Evolutionary conservation across 2,113 vertebrate species (phyloP).

Genomic region (Acrocephalus arundinaceus): DNA sequence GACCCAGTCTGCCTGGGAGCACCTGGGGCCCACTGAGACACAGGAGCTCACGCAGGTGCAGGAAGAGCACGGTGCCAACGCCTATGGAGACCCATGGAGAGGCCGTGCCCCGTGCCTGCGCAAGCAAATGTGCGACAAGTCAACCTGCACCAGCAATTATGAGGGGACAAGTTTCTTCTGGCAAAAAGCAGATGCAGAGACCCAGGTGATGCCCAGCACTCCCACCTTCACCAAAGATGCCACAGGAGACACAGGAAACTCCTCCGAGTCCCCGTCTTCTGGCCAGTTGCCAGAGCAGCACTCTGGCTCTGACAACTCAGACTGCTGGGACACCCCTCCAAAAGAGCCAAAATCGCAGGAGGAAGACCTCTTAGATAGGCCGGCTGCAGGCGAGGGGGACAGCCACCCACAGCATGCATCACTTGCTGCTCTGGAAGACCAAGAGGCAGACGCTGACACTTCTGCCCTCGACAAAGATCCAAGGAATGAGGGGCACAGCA

Average conservation of each 20-base stretch:
- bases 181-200: background rate
- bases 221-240: accelerated
- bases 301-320: background rate
- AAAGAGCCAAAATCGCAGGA: background rate
- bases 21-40: accelerated
- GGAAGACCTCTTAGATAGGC: too few species aligned
- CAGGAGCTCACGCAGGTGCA: background rate
- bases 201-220: accelerated
- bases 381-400: background rate
- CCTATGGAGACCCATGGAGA: accelerated
- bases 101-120: accelerated
- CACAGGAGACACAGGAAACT: background rate
- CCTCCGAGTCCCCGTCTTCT: accelerated
- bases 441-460: background rate
- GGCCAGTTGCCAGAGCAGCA: background rate
- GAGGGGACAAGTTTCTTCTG: accelerated
- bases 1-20: too few species aligned
- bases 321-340: background rate
- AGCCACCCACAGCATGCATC: accelerated
- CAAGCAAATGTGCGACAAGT: accelerated
- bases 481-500: accelerated
- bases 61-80: accelerated
- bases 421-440: accelerated
- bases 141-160: too few species aligned
- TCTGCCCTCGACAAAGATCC: background rate